phyloP scores from a whole-genome alignment of 2,797 vertebrate species.

The Echiichthys vipera region DNA sequence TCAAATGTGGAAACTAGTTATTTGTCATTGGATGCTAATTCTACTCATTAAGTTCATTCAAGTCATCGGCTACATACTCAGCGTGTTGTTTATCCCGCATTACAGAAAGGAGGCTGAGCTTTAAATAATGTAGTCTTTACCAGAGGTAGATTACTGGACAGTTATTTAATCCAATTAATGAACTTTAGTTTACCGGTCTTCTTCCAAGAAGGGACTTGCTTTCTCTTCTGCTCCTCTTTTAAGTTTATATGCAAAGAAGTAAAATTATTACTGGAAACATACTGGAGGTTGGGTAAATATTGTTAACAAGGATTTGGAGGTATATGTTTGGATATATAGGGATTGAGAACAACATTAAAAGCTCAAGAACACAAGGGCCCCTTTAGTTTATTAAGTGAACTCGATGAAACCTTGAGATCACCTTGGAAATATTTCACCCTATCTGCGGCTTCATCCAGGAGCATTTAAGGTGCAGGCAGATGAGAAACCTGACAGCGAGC shows the following conservation, averaged over 20 bases:
- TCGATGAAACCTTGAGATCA: not conserved
- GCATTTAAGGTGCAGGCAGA: conserved; percentile 43
- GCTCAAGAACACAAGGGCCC: too few species aligned
- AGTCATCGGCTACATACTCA: too few species aligned
- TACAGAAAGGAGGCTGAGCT: not conserved
- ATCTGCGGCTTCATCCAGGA: conserved; percentile 3
- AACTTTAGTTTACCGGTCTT: too few species aligned
- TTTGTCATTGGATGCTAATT: too few species aligned
- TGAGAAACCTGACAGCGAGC: conserved; percentile 53
- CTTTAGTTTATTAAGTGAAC: not conserved
- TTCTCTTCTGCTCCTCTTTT: not conserved
- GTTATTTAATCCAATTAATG: too few species aligned
- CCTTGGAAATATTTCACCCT: conserved; percentile 1
- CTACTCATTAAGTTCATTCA: too few species aligned
- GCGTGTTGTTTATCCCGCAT: not conserved
- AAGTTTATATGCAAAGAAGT: not conserved
- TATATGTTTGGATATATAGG: not conserved
- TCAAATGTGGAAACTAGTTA: not conserved
- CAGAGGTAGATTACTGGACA: too few species aligned
- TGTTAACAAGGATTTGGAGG: not conserved
- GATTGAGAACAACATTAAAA: not conserved
- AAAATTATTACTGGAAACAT: too few species aligned
- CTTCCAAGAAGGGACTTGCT: too few species aligned
- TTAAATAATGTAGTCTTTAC: too few species aligned
- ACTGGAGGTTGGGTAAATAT: not conserved